Conservation (phyloP, 2,797 vertebrate genomes). For the Delichon dasypus region DNA sequence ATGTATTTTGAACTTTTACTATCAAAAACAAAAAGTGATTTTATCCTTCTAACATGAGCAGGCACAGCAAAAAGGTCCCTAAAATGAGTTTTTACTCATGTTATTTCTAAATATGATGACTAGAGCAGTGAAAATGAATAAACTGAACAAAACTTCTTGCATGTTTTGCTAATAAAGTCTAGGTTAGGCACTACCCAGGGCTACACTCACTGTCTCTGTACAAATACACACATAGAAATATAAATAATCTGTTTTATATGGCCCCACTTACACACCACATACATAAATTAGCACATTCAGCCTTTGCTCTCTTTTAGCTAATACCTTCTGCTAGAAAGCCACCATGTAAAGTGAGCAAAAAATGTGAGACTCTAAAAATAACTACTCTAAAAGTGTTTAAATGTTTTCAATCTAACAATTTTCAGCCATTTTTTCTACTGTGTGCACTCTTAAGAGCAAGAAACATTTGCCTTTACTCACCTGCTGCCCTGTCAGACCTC, state of each 20-base stretch:
- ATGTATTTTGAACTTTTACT: neutral
- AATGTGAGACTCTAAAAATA: neutral
- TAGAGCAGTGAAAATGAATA: neutral
- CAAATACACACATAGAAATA: neutral
- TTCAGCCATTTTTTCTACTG: neutral
- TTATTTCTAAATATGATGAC: neutral
- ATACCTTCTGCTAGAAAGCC: neutral
- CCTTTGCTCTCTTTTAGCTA: neutral
- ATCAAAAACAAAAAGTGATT: neutral
- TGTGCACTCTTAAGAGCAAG: neutral
- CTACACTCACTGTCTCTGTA: neutral
- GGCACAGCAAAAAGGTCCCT: neutral
- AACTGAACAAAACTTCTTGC: neutral
- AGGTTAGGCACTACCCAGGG: neutral
- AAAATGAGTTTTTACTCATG: neutral
- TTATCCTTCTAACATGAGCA: neutral
- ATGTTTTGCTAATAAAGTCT: neutral
- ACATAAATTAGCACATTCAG: neutral
- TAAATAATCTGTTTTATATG: neutral
- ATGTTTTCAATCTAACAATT: neutral
- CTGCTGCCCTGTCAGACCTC: conserved; percentile 53
- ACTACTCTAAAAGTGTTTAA: neutral
- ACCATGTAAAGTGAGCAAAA: neutral
- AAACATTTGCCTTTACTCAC: conserved; percentile 50
- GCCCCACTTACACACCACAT: neutral